Base-by-base conservation (phyloP, 1,140 invertebrate species). In the Spodoptera frugiperda region DNA sequence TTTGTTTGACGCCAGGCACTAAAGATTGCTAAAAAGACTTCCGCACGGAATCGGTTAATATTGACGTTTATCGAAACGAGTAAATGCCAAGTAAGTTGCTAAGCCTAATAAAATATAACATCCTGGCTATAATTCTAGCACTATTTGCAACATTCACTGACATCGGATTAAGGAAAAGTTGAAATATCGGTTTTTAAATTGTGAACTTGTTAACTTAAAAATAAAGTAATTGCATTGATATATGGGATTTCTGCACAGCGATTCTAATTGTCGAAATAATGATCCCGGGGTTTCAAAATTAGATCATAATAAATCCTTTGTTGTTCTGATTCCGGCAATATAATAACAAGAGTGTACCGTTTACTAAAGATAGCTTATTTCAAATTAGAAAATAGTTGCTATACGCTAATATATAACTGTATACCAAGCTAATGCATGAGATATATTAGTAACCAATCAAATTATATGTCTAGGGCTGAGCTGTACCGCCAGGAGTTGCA, bases 371-470 rank as follows among this genome's bases (percentile, higher is more conserved):
- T 59, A 6, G 14, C 55, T 59, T 59, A 55, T 54, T 54, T 14
- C 14, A 8, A 15, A 55, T 71, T 53, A 33, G 33, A 71, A 72
- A 72, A 48, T 57, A 72, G 49, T 19, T 54, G 30, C 25, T 33
- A 44, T 39, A 63, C n/a, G 39, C 59, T 46, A 63, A 59, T 21
- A 44, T 10, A 44, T 44, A 39, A 6, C 4, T 17, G 17, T 61
- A 39, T 63, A 39, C 6, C 33, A 39, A 39, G 33, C 33, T 63
- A 46, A 3, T 1, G 14, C 8, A 11, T 10, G n/a, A 8, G 19
- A 33, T 54, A 51, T 51, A 54, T 44, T 33, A 70, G 3, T 54
- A 19, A 39, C 10, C 17, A 33, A 39, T 21, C 11, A 2, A 2
- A 54, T 46, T 48, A 57, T 33, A n/a, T 15, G 17, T 72, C 19